Base-by-base conservation (phyloP, 64 coral and sea anemone genomes). In the Porites lutea region DNA sequence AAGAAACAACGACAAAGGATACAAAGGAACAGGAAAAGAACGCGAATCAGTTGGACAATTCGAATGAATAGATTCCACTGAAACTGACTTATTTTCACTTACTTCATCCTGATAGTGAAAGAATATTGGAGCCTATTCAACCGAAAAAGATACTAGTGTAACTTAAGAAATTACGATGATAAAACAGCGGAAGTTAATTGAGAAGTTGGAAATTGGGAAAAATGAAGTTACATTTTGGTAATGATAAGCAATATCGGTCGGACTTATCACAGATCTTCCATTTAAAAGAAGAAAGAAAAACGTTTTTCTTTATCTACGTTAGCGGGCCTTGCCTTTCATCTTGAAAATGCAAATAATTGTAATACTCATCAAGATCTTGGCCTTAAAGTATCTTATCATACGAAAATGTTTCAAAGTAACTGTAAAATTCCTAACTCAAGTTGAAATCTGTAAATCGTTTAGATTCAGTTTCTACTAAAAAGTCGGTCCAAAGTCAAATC, bases 321-420 rank as follows among this genome's bases (percentile, higher is more conserved):
- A 44, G 81, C 81, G 81, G 81, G 81, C 47, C 4, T 67, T 22
- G 63, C 46, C 81, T 84, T 84, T 84, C 81, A 84, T 84, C 62
- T 84, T 47, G 47, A 84, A 84, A 84, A 84, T 47, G 81, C 22
- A 84, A 84, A 84, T 69, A 84, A 76, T 57, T 12, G 50, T 48
- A 48, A 9, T 44, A 84, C 46, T n/a, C 52, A 69, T 13, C 52
- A 8, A 84, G 44, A 51, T 21, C 18, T n/a, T 20, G n/a, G 8
- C 45, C 46, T 2, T 7, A 67, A n/a, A 8, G 21, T 21, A 48
- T 2, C 2, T 65, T 14, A 43, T 82, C 43, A 82, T 10, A 68
- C 2, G 52, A 20, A 68, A 43, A 49, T 11, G 27, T 37, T 37
- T 37, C 27, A 37, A 69, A 53, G 47, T 11, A 68, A 6, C 7